Base-by-base conservation (phyloP, 2,888 invertebrate species). In the Monopis laevigella region DNA sequence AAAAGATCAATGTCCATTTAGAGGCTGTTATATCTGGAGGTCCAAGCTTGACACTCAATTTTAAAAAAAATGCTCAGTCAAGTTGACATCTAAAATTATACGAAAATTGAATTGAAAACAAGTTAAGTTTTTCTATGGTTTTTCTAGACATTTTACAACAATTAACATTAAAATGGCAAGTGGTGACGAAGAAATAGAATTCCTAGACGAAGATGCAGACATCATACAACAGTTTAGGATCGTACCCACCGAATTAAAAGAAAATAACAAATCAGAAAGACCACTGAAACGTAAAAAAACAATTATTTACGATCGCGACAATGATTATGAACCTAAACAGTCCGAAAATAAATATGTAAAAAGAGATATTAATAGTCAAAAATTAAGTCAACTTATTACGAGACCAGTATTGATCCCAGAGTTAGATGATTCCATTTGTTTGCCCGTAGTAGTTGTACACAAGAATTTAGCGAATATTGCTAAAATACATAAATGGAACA, bases 141-240 rank as follows among this genome's bases (percentile, higher is more conserved):
- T n/a, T n/a, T n/a, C n/a, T n/a, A n/a, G n/a, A n/a, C n/a, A n/a
- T n/a, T n/a, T n/a, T n/a, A n/a, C n/a, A n/a, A n/a, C n/a, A n/a
- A n/a, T n/a, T n/a, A n/a, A n/a, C n/a, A n/a, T n/a, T n/a, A 12
- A 36, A 41, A 70, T 69, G 69, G 45, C 54, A 26, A 68, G 65
- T 26, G 55, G 58, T 0, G 74, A 70, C 11, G 56, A 58, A 29
- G 74, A 73, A 46, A 74, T 80, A 43, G 80, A 80, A 55, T 80
- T 62, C 50, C 54, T 80, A n/a, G 80, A 80, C 44, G 80, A 80
- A 51, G 78, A 80, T 39, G 78, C 66, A 2, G 77, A 77, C 11
- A 62, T 78, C 2, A 70, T 80, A 2, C 69, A 73, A 45, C 70
- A 73, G 49, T 78, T 66, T 45, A 67, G 78, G 1, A 46, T 46